Evolutionary conservation across 2,888 invertebrate species (phyloP), one percentile per base, ranked within the genome.

Genomic region (Blastobasis adustella): DNA sequence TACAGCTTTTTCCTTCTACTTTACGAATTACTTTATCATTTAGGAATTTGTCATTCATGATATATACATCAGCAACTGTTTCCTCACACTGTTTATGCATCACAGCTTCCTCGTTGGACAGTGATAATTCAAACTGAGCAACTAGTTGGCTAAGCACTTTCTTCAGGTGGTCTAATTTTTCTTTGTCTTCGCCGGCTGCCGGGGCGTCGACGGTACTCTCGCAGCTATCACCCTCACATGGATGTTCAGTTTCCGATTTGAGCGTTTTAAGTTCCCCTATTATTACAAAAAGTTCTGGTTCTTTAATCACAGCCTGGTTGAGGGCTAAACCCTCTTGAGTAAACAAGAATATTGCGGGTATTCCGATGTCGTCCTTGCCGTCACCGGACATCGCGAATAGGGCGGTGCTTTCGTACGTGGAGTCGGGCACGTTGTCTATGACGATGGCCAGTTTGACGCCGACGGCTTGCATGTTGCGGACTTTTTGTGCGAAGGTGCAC

Each of bases 351-450:
- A 97, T 95, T n/a, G 96, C 91, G 0, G 98, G 97, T 69, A 98
- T 97, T 58, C 85, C 90, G 6, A 98, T 94, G 73, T 97, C 95
- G 60, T 95, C 93, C 3, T 87, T 91, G 0, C 96, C 97, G 79
- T 98, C 98, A 1, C 97, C 97, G 0, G 97, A 97, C 98, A 99
- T 98, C 5, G 97, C 97, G 84, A 99, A 99, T 85, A 97, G 91
- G 0, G 96, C 93, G 2, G 95, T 93, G 49, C 90, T 92, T 39
- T 92, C 91, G 45, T 93, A 91, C 50, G 94, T 93, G 41, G 95
- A 93, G 38, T 92, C 94, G 5, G 91, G 89, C 8, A 93, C 91
- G 78, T 97, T 96, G 82, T 97, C 96, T 57, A 95, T 83, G 43
- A 99, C 94, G 65, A 99, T 94, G 10, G 95, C 95, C 23, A 94